phyloP scores from a whole-genome alignment of 37 sponge, comb jelly and placozoan genomes.

The Cliona cf. orientalis region DNA sequence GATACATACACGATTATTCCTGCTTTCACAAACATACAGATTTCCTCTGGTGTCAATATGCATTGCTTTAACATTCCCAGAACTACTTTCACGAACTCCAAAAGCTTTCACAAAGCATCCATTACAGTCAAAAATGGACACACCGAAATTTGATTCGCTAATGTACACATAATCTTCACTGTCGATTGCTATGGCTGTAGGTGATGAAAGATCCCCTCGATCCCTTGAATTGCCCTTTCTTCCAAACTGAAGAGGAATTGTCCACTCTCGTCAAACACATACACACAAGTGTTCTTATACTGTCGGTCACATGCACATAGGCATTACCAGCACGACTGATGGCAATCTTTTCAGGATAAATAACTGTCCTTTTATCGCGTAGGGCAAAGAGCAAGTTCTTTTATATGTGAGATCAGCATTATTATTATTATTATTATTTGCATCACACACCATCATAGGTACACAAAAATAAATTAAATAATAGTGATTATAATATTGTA shows the following conservation, averaged over 20 bases:
- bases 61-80: conserved; percentile 19
- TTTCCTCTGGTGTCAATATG: not conserved
- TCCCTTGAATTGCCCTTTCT: not conserved
- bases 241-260: conserved; percentile 27
- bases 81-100: conserved; percentile 19
- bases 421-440: no score
- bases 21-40: conserved; percentile 35
- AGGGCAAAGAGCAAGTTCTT: not conserved
- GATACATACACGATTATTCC: conserved; percentile 29
- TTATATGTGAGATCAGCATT: conserved; percentile 2
- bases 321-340: conserved; percentile 21
- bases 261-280: conserved; percentile 38
- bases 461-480: no score
- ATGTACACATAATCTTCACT: conserved; percentile 30
- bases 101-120: conserved; percentile 28
- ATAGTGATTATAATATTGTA: no score
- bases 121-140: conserved; percentile 38
- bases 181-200: conserved; percentile 27
- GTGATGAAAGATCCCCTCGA: conserved; percentile 5
- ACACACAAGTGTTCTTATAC: not conserved
- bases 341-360: conserved; percentile 14
- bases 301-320: conserved; percentile 29
- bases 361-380: not conserved
- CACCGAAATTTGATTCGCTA: not conserved
- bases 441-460: no score